Percentiles rank a stretch among this genome's conserved stretches.
These are phyloP conservation scores for Tricholauxania praeusta DNA, from an alignment of 2,888 invertebrate species.

Conservation along the genomic window DNA sequence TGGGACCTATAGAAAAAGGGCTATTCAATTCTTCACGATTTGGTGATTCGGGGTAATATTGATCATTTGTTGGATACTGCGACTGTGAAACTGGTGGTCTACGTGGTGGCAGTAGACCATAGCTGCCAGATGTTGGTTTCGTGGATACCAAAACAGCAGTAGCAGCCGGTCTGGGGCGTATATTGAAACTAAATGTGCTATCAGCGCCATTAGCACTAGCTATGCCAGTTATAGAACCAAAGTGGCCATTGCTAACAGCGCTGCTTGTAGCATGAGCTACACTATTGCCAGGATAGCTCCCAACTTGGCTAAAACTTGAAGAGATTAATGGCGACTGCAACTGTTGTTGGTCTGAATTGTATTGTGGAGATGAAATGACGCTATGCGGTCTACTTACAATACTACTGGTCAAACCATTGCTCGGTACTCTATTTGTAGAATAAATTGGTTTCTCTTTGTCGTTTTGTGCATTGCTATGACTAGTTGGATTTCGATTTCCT, in stretches of 20 bases:
- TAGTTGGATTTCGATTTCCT: constrained; percentile 32
- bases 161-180: constrained; percentile 58
- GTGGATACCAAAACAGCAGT: constrained; percentile 45
- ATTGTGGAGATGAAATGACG: constrained; percentile 41
- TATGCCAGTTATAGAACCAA: constrained; percentile 60
- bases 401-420: constrained; percentile 15
- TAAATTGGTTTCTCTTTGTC: constrained; percentile 15
- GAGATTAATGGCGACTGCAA: constrained; percentile 35
- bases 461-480: constrained; percentile 14
- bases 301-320: constrained; percentile 50
- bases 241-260: constrained; percentile 58
- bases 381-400: constrained; percentile 51
- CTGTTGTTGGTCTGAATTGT: constrained; percentile 40
- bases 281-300: constrained; percentile 41
- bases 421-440: neutral
- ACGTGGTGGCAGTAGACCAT: constrained; percentile 49
- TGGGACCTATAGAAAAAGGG: constrained; percentile 54
- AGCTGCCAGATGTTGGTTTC: constrained; percentile 46
- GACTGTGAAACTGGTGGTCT: constrained; percentile 46
- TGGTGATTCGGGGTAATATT: constrained; percentile 51
- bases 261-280: constrained; percentile 59
- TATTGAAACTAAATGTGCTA: constrained; percentile 65
- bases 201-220: constrained; percentile 61
- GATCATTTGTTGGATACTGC: constrained; percentile 47
- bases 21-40: constrained; percentile 52